A percentile compares a stretch with the other conserved stretches of the same genome.
These are phyloP conservation scores for Cyrtodaria siliqua DNA, from an alignment of 2,888 invertebrate genomes.

Conservation along the genomic window DNA sequence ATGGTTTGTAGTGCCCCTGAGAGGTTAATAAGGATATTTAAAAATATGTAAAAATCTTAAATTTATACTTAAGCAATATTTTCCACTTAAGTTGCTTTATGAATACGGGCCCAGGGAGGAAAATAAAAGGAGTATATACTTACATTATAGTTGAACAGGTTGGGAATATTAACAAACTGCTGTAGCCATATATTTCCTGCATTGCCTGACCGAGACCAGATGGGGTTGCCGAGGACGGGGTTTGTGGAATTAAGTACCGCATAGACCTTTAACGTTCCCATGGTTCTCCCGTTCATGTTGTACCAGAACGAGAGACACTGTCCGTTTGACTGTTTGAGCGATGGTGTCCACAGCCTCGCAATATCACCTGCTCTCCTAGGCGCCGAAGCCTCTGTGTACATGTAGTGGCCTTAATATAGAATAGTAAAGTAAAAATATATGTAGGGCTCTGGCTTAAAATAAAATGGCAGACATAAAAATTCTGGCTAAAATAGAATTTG, in stretches of 20 bases:
- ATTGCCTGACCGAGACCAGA: slow-evolving; percentile 74
- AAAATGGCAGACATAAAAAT: no score
- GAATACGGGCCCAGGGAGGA: no score
- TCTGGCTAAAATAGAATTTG: no score
- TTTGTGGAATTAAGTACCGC: slow-evolving; percentile 61
- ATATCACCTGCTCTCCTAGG: slow-evolving; percentile 87
- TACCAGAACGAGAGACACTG: slow-evolving; percentile 84
- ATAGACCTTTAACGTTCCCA: slow-evolving; percentile 77
- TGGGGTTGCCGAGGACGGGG: slow-evolving; percentile 64
- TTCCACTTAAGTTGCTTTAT: no score
- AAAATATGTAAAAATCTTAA: no score
- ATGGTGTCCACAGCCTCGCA: slow-evolving; percentile 65
- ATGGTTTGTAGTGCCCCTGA: no score
- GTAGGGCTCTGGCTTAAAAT: no score
- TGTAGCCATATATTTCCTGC: slow-evolving; percentile 80
- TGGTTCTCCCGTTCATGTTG: slow-evolving; percentile 82
- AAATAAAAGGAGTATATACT: no score
- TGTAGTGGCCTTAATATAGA: slow-evolving; percentile 86
- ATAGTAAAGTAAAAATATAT: no score
- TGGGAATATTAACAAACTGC: slow-evolving; percentile 70
- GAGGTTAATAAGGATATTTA: no score
- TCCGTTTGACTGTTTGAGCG: slow-evolving; percentile 45
- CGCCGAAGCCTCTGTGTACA: slow-evolving; percentile 88
- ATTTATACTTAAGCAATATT: no score
- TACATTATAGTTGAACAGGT: slow-evolving; percentile 63